Percentiles rank a stretch among this genome's conserved stretches.
phyloP scores from a whole-genome alignment of 2,113 vertebrate species.

The Microcebus ravelobensis region DNA sequence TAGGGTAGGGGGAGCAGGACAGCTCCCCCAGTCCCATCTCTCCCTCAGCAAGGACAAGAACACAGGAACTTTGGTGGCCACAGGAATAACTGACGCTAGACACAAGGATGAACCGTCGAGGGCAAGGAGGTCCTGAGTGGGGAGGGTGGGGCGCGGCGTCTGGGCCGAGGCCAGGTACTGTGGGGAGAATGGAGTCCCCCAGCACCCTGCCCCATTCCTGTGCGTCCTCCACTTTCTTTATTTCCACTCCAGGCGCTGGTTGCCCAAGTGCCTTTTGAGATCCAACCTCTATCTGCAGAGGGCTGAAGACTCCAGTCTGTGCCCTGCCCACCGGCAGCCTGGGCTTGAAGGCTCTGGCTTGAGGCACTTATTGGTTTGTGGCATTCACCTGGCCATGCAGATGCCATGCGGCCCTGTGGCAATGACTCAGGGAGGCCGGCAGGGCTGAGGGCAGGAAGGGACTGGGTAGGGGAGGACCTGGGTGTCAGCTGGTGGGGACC shows the following conservation, averaged over 20 bases:
- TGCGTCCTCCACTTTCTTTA: not conserved
- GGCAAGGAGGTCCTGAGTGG: not conserved
- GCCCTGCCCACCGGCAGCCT: not conserved
- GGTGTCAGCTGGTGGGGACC: not conserved
- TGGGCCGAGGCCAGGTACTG: too few species aligned
- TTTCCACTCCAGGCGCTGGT: not conserved
- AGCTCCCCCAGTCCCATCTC: not conserved
- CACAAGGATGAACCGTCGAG: fast-evolving
- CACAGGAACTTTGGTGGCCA: not conserved
- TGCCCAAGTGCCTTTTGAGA: not conserved
- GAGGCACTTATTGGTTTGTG: not conserved
- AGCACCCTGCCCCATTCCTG: not conserved
- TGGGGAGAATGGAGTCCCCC: not conserved
- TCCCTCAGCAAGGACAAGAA: not conserved
- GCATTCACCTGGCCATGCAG: not conserved
- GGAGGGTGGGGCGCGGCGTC: not conserved
- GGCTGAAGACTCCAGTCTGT: too few species aligned
- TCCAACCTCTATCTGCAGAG: not conserved
- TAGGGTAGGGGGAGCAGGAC: not conserved
- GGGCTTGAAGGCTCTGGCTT: not conserved
- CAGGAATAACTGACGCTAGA: not conserved
- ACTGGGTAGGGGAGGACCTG: not conserved
- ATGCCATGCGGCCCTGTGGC: not conserved
- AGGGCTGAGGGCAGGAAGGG: not conserved
- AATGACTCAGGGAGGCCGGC: not conserved